phyloP scores from a whole-genome alignment of 2,888 invertebrate genomes.

The Amphipyra berbera region DNA sequence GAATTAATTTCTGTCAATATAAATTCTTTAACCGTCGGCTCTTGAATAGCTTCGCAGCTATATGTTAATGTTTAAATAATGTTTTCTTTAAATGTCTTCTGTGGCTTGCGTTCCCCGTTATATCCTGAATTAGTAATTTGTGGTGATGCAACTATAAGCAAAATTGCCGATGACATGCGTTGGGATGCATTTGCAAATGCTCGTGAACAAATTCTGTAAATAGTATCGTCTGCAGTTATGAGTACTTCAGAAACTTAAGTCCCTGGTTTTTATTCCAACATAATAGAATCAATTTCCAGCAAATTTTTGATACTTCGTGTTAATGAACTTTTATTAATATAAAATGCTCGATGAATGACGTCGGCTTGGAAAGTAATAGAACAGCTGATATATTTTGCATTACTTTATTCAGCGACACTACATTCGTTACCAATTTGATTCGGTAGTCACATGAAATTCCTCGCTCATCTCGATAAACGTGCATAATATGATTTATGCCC shows the following conservation, averaged over 20 bases:
- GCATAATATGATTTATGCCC: not conserved
- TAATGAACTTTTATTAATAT: no score
- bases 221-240: not conserved
- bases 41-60: conserved; percentile 18
- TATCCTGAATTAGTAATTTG: conserved; percentile 24
- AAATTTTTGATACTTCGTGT: no score
- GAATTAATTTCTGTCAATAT: conserved; percentile 51
- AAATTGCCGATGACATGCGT: conserved; percentile 2
- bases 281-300: no score
- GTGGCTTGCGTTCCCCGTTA: conserved; percentile 17
- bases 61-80: conserved; percentile 31
- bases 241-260: not conserved
- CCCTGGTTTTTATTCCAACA: not conserved
- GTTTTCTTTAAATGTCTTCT: conserved; percentile 34
- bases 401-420: not conserved
- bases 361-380: no score
- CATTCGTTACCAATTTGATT: conserved; percentile 2
- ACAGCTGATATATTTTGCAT: no score
- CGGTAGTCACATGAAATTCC: conserved; percentile 7
- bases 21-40: conserved; percentile 34
- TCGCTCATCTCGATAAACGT: not conserved
- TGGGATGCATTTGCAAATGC: conserved; percentile 7
- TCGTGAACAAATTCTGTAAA: conserved; percentile 4
- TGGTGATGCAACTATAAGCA: conserved; percentile 20
- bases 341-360: no score